These are phyloP conservation scores for Archilochus colubris DNA, from an alignment of 2,113 vertebrate genomes.

Conservation along the genomic window DNA sequence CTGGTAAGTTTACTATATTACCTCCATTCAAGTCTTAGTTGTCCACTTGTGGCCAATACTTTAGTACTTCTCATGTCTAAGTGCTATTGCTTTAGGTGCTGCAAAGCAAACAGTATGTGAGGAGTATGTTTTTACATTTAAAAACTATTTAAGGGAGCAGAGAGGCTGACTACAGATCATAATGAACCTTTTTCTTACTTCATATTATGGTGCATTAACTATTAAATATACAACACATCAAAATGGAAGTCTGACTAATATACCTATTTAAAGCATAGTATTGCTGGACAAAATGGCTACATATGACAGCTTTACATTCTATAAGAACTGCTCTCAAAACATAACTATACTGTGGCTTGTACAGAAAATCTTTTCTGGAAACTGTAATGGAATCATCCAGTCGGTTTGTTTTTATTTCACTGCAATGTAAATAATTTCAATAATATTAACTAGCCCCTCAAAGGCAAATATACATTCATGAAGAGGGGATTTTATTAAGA, in stretches of 20 bases:
- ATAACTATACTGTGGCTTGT: constrained; percentile 69
- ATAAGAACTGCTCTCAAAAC: constrained; percentile 58
- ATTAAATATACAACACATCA: constrained; percentile 37
- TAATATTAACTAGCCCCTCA: constrained; percentile 68
- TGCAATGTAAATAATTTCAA: constrained; percentile 74
- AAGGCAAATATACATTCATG: constrained; percentile 63
- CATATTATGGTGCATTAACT: constrained; percentile 42
- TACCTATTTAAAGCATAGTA: constrained; percentile 60
- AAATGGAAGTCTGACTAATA: constrained; percentile 54
- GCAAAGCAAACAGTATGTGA: constrained; percentile 14
- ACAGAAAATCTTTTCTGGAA: constrained; percentile 64
- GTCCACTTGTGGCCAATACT: neutral
- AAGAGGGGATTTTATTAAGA: constrained; percentile 75
- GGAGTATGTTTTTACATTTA: constrained; percentile 23
- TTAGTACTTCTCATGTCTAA: constrained; percentile 16
- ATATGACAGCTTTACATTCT: constrained; percentile 57
- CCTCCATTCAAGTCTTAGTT: constrained; percentile 13
- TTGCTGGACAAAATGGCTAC: constrained; percentile 46
- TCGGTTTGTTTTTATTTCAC: constrained; percentile 68
- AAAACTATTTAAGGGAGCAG: constrained; percentile 35
- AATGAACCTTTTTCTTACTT: constrained; percentile 50
- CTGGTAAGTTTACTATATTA: constrained; percentile 11
- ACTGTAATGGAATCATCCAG: constrained; percentile 48
- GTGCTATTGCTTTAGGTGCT: constrained; percentile 15
- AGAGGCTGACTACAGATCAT: constrained; percentile 29